Percentiles rank a stretch among this genome's conserved stretches.
Evolutionary conservation across 2,113 vertebrate genomes (phyloP).

Genomic region (Megalops atlanticus): DNA sequence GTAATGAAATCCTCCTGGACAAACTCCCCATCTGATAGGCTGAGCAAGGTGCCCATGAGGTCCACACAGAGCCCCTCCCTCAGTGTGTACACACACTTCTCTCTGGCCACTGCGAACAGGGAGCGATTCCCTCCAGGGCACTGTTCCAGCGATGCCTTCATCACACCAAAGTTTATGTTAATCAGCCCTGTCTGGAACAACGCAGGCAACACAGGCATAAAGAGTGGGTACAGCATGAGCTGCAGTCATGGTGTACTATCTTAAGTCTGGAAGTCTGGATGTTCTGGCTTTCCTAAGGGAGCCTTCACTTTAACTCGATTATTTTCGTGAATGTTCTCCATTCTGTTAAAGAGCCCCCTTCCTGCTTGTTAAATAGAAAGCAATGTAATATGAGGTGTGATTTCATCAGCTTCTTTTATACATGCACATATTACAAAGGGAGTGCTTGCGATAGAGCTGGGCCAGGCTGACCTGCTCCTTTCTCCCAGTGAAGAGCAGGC

Average conservation of each 20-base stretch:
- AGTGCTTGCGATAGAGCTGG: neutral
- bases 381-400: neutral
- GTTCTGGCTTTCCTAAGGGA: too few relatives aligned
- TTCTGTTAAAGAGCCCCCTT: neutral
- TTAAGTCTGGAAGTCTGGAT: neutral
- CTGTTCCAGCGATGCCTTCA: constrained; percentile 62
- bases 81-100: constrained; percentile 69
- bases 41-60: constrained; percentile 65
- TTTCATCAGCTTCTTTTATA: neutral
- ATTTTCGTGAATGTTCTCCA: neutral
- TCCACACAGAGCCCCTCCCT: constrained; percentile 70
- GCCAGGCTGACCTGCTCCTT: constrained; percentile 59
- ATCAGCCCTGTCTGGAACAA: constrained; percentile 27
- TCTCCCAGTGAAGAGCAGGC: constrained; percentile 63
- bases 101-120: constrained; percentile 66
- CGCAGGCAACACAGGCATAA: neutral
- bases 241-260: neutral
- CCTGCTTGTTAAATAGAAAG: neutral
- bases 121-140: constrained; percentile 75
- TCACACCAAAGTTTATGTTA: constrained; percentile 56
- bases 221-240: neutral
- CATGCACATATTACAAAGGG: neutral
- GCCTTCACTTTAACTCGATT: neutral
- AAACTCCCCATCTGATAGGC: constrained; percentile 52
- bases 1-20: constrained; percentile 63